A percentile compares a stretch with the other conserved stretches of the same genome.
Conservation (phyloP, 35 echinoderm and acorn worm genomes). For the Anneissia japonica region DNA sequence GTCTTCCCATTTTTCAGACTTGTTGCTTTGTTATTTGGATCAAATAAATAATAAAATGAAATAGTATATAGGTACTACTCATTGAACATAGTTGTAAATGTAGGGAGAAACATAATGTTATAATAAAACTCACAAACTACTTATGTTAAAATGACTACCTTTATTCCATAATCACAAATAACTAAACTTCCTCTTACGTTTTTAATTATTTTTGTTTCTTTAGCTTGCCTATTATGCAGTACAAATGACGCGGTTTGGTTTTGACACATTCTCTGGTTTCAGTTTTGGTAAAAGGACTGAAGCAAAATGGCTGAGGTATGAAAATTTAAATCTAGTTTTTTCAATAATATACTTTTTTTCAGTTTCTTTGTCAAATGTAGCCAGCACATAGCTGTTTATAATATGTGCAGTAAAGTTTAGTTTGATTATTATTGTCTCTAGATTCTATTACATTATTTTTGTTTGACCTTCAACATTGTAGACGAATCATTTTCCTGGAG, state of each 20-base stretch:
- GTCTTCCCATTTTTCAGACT: no score
- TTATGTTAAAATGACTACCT: not conserved
- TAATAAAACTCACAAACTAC: not conserved
- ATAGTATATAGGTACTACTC: not conserved
- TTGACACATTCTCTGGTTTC: constrained; percentile 77
- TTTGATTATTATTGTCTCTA: not conserved
- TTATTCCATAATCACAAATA: not conserved
- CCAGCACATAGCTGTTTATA: not conserved
- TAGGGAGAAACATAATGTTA: not conserved
- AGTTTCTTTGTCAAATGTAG: not conserved
- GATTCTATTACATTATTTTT: not conserved
- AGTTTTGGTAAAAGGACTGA: constrained; percentile 56
- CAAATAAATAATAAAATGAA: not conserved
- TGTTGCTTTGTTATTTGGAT: not conserved
- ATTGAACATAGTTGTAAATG: not conserved
- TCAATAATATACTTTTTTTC: not conserved
- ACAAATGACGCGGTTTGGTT: constrained; percentile 40
- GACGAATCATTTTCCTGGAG: constrained; percentile 90
- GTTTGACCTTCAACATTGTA: constrained; percentile 18
- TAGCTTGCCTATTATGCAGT: constrained; percentile 65
- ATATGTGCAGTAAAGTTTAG: not conserved
- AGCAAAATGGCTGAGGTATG: constrained; percentile 81
- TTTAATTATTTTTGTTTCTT: not conserved
- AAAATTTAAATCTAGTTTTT: not conserved
- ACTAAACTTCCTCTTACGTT: not conserved